Evolutionary conservation across 2,888 invertebrate genomes (phyloP), one percentile per base, ranked within the genome.

Genomic region (Erynnis tages): DNA sequence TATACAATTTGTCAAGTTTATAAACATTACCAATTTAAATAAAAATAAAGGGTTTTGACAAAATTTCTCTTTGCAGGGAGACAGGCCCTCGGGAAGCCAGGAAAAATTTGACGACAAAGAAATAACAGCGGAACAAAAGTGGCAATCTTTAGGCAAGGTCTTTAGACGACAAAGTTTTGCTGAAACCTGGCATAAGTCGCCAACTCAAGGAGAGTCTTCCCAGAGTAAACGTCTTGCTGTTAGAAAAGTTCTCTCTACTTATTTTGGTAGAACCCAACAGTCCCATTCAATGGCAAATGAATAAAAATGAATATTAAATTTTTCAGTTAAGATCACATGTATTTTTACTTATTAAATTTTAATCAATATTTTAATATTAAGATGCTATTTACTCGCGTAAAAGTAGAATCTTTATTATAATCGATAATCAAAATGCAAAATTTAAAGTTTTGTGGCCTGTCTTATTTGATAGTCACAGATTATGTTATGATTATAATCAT

Each of bases 141-240:
- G 89, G 88, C 89, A 89, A 63, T 88, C 88, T 23, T 62, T 89
- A 57, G 89, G 89, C 0, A 89, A 89, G 75, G 78, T 88, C 41
- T 89, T 89, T 60, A 73, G 82, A 57, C 87, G 89, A 44, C 86
- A 87, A 73, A 86, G 82, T 64, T 79, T 82, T 58, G 74, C 65
- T 14, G 87, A 88, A 54, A 73, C 79, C 45, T 81, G 79, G 76
- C 79, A 68, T 54, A 86, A 80, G 60, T 63, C 77, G 3, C 43
- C 77, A 19, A 76, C 61, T 57, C 76, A 74, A 60, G 86, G 78
- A 44, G 86, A 85, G 63, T 63, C 69, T 59, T 78, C 85, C 17
- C 78, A 75, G 32, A 82, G 62, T 59, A 87, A 84, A 69, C 73
- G 82, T 53, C 66, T 79, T 30, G 79, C 73, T 53, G 79, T 89